Base-by-base conservation (phyloP, 2,888 invertebrate genomes). In the Mactromeris polynyma region DNA sequence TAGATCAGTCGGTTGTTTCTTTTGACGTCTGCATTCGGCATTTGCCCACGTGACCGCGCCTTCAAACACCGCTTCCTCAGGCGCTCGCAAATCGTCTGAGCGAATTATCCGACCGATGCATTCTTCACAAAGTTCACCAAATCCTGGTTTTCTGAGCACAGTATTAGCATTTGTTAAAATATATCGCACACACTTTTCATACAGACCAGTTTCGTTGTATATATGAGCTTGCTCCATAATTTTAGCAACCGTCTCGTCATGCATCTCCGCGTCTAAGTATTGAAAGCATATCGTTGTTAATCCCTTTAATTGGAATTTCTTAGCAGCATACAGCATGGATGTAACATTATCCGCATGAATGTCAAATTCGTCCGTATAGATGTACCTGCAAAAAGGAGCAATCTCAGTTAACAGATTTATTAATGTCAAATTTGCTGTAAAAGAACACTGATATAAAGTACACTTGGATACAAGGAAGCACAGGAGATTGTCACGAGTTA, bases 31-130 rank as follows among this genome's bases (percentile, higher is more conserved):
- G 84, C 95, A 95, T 86, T 95, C 94, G 9, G 91, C 89, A 54
- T 93, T 93, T 7, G 95, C 94, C 95, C 96, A 96, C 9, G 87
- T 84, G n/a, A 93, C 79, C 80, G 94, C 90, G 9, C 92, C 94
- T 38, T 92, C 93, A 83, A 93, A 95, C 9, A 95, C 92, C 1
- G 91, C 91, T 36, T 93, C 91, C 88, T 96, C 96, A 14, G 97
- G 97, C 6, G 98, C 97, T 87, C 97, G 97, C 81, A 98, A 96
- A 4, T 98, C 98, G 92, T 98, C 98, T 7, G 98, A 97, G 85
- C 97, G 97, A 82, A 98, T 97, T 21, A 92, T 82, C 64, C 97
- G 97, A 7, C 97, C 97, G 38, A 98, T 97, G 93, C 98, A 98
- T 73, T 97, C 97, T 89, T 97, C 97, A 26, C 97, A 97, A 46